phyloP scores from a whole-genome alignment of 1,140 invertebrate species.

The Lepidostoma basale region DNA sequence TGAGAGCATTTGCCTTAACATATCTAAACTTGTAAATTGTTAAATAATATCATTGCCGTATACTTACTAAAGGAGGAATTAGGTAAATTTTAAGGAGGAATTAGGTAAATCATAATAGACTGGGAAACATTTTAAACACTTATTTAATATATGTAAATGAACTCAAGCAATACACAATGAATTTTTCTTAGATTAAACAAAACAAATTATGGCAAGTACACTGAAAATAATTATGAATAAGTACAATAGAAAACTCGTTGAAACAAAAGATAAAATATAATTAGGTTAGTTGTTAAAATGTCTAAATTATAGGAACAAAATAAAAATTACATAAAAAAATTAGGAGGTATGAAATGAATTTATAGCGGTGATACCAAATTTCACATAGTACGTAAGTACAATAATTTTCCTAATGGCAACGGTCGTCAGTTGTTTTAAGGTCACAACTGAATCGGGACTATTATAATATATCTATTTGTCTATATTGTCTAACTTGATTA shows the following conservation, averaged over 20 bases:
- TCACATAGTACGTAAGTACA: slow-evolving; percentile 22
- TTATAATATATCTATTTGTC: background rate
- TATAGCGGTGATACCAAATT: background rate
- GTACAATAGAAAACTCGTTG: slow-evolving; percentile 25
- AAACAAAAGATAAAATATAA: slow-evolving; percentile 21
- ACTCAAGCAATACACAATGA: slow-evolving; percentile 36
- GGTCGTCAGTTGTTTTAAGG: no score
- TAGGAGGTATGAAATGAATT: background rate
- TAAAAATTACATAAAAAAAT: slow-evolving; percentile 17
- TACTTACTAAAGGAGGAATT: no score
- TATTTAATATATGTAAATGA: slow-evolving; percentile 39
- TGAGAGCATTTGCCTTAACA: no score
- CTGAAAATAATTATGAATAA: slow-evolving; percentile 26
- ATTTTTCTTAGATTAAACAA: slow-evolving; percentile 23
- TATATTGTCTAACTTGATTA: slow-evolving; percentile 19
- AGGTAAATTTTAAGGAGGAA: no score
- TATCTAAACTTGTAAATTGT: no score
- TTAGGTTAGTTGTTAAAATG: slow-evolving; percentile 25
- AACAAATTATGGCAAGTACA: slow-evolving; percentile 36
- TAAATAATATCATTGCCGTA: no score
- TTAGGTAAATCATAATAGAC: no score
- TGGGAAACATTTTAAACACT: slow-evolving; percentile 48
- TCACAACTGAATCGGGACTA: slow-evolving; percentile 3
- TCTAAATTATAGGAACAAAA: slow-evolving; percentile 26
- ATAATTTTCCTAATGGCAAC: slow-evolving; percentile 7